Base-by-base conservation (phyloP, 1,140 invertebrate species). In the Hypothenemus hampei region DNA sequence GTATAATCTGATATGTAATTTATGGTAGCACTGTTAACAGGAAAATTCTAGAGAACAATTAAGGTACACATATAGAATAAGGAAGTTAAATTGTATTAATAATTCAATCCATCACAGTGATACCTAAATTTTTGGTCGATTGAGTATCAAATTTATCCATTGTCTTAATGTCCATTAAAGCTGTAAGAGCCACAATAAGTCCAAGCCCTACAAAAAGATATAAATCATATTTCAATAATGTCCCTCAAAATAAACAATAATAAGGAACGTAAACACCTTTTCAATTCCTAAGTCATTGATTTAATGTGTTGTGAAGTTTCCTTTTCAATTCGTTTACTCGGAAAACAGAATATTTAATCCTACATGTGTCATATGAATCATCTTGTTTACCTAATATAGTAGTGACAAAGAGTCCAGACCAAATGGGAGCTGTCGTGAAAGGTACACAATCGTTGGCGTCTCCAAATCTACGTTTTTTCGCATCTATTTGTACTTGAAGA, bases 111-210 rank as follows among this genome's bases (percentile, higher is more conserved):
- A 69, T 62, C 13, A 75, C 72, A 58, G 76, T 81, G 41, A 90
- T 79, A 3, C 78, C 78, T 36, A 91, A 78, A 35, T 84, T 80
- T 72, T 92, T 92, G 33, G 88, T 88, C 72, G 93, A 93, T 4
- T 88, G 84, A 74, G 93, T 91, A 73, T 94, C 91, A 72, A 91
- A 94, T 66, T 86, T 77, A 72, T 94, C 91, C 82, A 89, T 89
- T 11, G 89, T 92, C 61, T 84, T 84, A 46, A 94, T 87, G 60
- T 83, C 80, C 61, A 84, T 75, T 8, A 94, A 76, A 80, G 91
- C 89, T 3, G 71, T 73, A 4, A 91, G 70, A 3, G 83, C 89
- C 72, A 82, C 82, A 35, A 79, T 73, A 13, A 92, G 72, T 49
- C 91, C 86, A 0, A 80, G 31, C 6, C 77, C 72, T 55, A 35